These are phyloP conservation scores for Darevskia mixta DNA, from an alignment of 2,797 vertebrate species.

Conservation along the genomic window DNA sequence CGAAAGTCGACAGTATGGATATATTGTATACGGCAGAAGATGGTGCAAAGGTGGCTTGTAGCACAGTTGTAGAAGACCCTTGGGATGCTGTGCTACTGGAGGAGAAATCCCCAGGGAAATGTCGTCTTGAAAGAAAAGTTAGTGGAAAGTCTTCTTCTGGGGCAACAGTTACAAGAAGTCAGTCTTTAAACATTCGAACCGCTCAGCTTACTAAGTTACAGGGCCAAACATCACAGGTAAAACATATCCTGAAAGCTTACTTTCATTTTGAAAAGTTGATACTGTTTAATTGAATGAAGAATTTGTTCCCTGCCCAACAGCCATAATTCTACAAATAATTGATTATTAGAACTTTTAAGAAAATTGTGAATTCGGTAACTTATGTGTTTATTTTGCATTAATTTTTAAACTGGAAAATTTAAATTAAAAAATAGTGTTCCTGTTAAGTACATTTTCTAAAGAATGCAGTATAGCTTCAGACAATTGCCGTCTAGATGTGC, in stretches of 20 bases:
- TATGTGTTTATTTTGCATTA: neutral
- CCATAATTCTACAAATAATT: neutral
- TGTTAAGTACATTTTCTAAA: neutral
- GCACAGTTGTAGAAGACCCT: conserved; percentile 86
- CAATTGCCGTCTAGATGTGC: neutral
- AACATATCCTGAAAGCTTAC: conserved; percentile 33
- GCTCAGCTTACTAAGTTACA: conserved; percentile 75
- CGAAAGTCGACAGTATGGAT: conserved; percentile 84
- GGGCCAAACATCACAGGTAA: conserved; percentile 86
- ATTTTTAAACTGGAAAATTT: too few relatives aligned
- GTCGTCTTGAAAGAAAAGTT: conserved; percentile 78
- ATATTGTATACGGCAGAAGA: conserved; percentile 59
- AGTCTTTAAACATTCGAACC: conserved; percentile 88
- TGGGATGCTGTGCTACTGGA: conserved; percentile 96
- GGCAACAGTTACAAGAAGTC: conserved; percentile 87
- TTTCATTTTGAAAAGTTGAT: conserved; percentile 9
- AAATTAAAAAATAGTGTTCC: neutral
- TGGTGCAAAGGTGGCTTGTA: conserved; percentile 60
- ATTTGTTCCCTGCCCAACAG: neutral
- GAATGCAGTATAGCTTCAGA: neutral
- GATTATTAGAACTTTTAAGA: neutral
- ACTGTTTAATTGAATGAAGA: neutral
- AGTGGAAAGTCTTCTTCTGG: conserved; percentile 85
- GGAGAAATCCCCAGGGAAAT: conserved; percentile 81
- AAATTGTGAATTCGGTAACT: neutral